Conservation (phyloP, 2,888 invertebrate genomes). For the Suillia variegata region DNA sequence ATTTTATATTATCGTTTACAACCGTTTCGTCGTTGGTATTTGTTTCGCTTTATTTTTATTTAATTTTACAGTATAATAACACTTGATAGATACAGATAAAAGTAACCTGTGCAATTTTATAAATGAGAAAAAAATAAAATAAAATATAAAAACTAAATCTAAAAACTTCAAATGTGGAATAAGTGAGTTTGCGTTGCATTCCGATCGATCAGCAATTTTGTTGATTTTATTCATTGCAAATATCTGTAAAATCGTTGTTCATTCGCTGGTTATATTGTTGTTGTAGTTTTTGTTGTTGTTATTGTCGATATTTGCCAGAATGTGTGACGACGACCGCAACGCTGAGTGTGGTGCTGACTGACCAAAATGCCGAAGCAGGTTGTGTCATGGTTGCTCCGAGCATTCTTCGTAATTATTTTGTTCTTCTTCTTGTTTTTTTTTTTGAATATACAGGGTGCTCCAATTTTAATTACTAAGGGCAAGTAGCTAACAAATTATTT, state of each 20-base stretch:
- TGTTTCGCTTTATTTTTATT: background rate
- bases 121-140: too few relatives aligned
- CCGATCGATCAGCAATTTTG: constrained; percentile 1
- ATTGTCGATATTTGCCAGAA: background rate
- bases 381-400: background rate
- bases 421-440: background rate
- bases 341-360: background rate
- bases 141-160: too few relatives aligned
- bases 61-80: background rate
- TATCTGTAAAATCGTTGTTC: background rate
- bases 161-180: too few relatives aligned
- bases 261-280: background rate
- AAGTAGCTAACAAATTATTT: too few relatives aligned
- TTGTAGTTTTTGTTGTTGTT: background rate
- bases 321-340: background rate
- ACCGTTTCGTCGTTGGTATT: background rate
- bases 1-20: too few relatives aligned
- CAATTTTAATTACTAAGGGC: too few relatives aligned
- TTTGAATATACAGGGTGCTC: background rate
- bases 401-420: background rate
- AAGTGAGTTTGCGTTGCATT: background rate
- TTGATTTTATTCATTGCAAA: background rate
- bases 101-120: too few relatives aligned
- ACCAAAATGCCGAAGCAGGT: background rate
- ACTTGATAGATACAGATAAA: background rate